A percentile compares a stretch with the other conserved stretches of the same genome.
phyloP scores from a whole-genome alignment of 2,797 vertebrate species.

The Pipistrellus kuhlii region DNA sequence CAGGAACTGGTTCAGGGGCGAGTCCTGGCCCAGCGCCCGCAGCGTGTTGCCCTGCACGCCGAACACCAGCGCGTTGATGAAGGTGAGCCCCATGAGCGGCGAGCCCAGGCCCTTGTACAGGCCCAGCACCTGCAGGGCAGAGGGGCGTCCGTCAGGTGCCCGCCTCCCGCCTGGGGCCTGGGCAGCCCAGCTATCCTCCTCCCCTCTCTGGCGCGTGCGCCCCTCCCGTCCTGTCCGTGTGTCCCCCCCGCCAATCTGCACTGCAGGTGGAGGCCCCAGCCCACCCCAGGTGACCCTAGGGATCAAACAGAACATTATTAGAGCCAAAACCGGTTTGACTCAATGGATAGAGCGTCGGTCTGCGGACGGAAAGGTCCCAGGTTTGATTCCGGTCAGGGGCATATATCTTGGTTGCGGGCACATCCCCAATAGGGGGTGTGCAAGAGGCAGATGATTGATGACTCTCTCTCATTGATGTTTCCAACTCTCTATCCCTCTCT shows the following conservation, averaged over 20 bases:
- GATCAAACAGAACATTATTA: too few species aligned
- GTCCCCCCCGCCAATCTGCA: background rate
- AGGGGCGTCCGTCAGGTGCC: background rate
- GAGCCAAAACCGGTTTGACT: too few species aligned
- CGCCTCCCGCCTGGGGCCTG: rapidly evolving
- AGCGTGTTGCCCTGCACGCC: slow-evolving; percentile 97
- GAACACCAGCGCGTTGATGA: slow-evolving; percentile 98
- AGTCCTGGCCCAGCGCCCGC: slow-evolving; percentile 92
- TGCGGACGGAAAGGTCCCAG: too few species aligned
- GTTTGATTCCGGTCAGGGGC: too few species aligned
- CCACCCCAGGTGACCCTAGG: background rate
- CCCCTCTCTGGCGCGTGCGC: too few species aligned
- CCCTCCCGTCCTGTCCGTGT: too few species aligned
- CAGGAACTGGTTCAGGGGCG: slow-evolving; percentile 95
- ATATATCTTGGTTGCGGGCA: too few species aligned
- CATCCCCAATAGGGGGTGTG: too few species aligned
- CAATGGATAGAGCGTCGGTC: too few species aligned
- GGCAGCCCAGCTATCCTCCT: background rate
- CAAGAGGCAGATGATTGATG: too few species aligned
- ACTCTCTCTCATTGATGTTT: too few species aligned
- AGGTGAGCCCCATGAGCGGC: slow-evolving; percentile 98
- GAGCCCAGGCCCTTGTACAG: slow-evolving; percentile 98
- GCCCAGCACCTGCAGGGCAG: slow-evolving; percentile 90
- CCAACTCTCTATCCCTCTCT: too few species aligned
- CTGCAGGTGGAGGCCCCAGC: background rate